These are phyloP conservation scores for Colaptes auratus DNA, from an alignment of 2,113 vertebrate genomes.

Conservation along the genomic window DNA sequence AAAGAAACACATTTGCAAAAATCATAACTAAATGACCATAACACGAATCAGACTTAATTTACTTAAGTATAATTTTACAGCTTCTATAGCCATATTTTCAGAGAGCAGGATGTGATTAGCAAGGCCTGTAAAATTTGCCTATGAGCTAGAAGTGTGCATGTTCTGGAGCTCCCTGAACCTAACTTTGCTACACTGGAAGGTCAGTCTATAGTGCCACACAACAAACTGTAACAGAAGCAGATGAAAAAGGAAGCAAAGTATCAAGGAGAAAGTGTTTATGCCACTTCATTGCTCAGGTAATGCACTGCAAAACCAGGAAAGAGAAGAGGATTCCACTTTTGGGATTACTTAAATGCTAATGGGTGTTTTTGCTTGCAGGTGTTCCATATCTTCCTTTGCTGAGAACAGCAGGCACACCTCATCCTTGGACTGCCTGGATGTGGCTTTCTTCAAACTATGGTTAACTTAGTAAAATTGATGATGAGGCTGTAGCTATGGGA, in stretches of 20 bases:
- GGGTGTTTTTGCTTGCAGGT: not conserved
- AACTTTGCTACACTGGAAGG: rapidly evolving
- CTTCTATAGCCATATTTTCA: not conserved
- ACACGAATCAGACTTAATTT: not conserved
- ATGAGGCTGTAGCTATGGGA: not conserved
- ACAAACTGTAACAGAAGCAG: not conserved
- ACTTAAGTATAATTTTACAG: not conserved
- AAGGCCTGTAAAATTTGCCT: not conserved
- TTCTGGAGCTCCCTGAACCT: not conserved
- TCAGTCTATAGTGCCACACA: not conserved
- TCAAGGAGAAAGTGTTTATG: not conserved
- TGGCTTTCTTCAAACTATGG: not conserved
- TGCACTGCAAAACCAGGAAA: not conserved
- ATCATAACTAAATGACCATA: not conserved
- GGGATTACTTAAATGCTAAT: not conserved
- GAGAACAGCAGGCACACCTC: not conserved
- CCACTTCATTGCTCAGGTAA: not conserved
- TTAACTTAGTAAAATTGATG: not conserved
- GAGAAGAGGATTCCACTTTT: not conserved
- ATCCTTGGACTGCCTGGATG: not conserved
- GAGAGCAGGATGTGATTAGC: not conserved
- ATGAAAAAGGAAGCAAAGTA: not conserved
- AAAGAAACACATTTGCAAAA: not conserved
- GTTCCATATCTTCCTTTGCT: not conserved
- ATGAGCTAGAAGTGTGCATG: not conserved